Percentiles rank a stretch among this genome's conserved stretches.
Conservation (phyloP, 2,797 vertebrate genomes). For the Falco biarmicus region DNA sequence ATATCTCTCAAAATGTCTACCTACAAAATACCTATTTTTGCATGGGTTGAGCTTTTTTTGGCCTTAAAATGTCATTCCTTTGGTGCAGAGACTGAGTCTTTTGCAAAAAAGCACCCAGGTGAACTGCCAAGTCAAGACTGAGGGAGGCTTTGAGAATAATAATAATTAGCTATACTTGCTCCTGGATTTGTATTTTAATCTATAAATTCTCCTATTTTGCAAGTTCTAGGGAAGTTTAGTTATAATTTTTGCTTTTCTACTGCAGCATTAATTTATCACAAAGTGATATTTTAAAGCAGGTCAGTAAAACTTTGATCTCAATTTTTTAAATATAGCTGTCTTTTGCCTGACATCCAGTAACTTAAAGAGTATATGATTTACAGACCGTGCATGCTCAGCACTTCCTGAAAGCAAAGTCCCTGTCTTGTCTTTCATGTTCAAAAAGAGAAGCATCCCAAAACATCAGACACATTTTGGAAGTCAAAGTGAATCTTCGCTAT, state of each 20-base stretch:
- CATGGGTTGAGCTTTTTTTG: not conserved
- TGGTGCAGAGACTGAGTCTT: not conserved
- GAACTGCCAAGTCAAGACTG: not conserved
- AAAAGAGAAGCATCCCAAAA: not conserved
- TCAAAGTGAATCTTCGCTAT: not conserved
- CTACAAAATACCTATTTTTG: not conserved
- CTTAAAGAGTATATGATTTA: not conserved
- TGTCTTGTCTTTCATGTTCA: constrained; percentile 19
- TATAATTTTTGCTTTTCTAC: not conserved
- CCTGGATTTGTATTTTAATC: not conserved
- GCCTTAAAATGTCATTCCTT: not conserved
- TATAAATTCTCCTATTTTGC: not conserved
- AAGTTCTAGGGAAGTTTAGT: not conserved
- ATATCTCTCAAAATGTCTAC: not conserved
- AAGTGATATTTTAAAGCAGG: constrained; percentile 5
- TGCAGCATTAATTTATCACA: not conserved
- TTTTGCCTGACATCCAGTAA: not conserved
- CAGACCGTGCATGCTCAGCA: not conserved
- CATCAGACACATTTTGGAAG: constrained; percentile 18
- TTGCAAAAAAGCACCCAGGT: not conserved
- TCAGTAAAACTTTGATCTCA: constrained; percentile 47
- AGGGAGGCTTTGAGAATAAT: not conserved
- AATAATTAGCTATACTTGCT: not conserved
- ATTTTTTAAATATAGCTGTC: not conserved
- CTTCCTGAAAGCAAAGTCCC: not conserved